Percentiles rank a stretch among this genome's conserved stretches.
Conservation (phyloP, 2,113 vertebrate species). For the Balaeniceps rex region DNA sequence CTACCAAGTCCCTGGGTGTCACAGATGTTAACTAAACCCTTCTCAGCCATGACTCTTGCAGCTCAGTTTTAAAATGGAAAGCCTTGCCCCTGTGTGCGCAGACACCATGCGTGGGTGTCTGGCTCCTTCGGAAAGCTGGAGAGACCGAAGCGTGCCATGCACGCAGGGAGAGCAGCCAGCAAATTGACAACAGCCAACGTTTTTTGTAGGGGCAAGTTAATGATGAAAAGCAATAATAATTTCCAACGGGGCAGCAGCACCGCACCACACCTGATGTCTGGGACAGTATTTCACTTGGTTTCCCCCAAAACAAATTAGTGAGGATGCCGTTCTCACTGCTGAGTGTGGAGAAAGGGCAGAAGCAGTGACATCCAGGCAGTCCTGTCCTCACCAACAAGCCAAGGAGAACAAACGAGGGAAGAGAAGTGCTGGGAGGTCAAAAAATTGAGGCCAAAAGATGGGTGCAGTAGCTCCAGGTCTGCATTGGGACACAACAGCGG, state of each 20-base stretch:
- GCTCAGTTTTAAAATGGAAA: background rate
- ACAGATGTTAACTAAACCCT: background rate
- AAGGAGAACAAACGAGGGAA: background rate
- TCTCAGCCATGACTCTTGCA: background rate
- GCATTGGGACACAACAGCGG: rapidly evolving
- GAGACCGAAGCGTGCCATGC: rapidly evolving
- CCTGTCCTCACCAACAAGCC: background rate
- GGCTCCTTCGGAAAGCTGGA: background rate
- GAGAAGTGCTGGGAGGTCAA: background rate
- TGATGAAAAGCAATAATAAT: background rate
- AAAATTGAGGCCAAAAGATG: background rate
- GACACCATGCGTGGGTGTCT: background rate
- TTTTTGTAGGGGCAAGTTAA: background rate
- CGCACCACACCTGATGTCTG: background rate
- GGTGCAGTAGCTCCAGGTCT: background rate
- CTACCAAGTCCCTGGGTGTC: background rate
- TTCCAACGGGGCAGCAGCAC: background rate
- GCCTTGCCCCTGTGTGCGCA: no score
- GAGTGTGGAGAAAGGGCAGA: background rate
- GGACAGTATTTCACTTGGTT: background rate
- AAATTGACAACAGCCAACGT: background rate
- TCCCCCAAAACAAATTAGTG: background rate
- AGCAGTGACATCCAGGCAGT: background rate
- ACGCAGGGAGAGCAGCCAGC: rapidly evolving
- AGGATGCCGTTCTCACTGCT: background rate